Percentiles rank a stretch among this genome's conserved stretches.
Evolutionary conservation across 2,113 vertebrate species (phyloP).

Genomic region (Neofelis nebulosa): DNA sequence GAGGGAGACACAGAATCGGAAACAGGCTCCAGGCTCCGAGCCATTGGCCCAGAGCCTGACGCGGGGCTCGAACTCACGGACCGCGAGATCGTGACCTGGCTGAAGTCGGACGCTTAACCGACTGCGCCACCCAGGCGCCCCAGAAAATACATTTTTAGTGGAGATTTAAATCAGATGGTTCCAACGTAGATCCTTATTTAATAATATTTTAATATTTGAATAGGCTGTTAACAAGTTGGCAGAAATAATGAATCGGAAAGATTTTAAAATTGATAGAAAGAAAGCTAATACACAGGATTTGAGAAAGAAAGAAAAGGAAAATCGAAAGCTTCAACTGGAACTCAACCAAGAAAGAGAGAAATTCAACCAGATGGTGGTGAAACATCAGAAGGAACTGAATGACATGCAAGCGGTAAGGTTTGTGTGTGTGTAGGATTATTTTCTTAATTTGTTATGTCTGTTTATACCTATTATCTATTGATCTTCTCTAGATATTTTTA

Average conservation of each 20-base stretch:
- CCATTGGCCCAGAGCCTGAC: too few species aligned
- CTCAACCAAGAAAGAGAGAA: slow-evolving; percentile 99
- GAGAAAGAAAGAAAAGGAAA: slow-evolving; percentile 99
- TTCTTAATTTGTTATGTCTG: background rate
- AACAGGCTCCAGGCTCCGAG: too few species aligned
- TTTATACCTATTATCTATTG: background rate
- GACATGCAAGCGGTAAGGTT: slow-evolving; percentile 96
- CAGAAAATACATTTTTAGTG: slow-evolving; percentile 2
- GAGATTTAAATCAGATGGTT: slow-evolving; percentile 19
- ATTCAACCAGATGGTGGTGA: slow-evolving; percentile 97
- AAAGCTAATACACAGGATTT: slow-evolving; percentile 96
- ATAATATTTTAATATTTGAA: slow-evolving; percentile 67
- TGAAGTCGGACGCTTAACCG: too few species aligned
- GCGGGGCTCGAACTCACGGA: too few species aligned
- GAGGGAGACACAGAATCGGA: too few species aligned
- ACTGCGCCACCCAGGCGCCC: too few species aligned
- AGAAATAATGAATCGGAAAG: slow-evolving; percentile 99
- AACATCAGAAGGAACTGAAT: slow-evolving; percentile 95
- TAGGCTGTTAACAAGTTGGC: slow-evolving; percentile 99
- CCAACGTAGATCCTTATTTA: background rate
- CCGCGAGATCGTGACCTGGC: too few species aligned
- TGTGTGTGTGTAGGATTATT: background rate
- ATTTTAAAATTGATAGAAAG: slow-evolving; percentile 99
- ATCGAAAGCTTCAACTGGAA: slow-evolving; percentile 96
- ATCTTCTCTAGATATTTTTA: background rate